These are phyloP conservation scores for Myathropa florea DNA, from an alignment of 2,888 invertebrate species.

Conservation along the genomic window DNA sequence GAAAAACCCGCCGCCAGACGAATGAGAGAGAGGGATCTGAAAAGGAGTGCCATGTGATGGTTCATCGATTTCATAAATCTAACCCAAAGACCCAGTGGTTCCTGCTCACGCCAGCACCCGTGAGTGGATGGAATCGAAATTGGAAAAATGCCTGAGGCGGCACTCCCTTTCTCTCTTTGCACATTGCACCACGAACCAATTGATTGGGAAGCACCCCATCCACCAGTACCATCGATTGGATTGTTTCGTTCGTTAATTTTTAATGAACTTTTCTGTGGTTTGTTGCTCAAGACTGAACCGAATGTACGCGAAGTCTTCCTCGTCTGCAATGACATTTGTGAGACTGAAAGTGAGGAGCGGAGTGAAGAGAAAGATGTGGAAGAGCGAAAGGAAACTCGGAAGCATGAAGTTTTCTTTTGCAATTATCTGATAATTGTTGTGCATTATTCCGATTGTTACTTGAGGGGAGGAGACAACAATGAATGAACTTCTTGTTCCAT, in stretches of 20 bases:
- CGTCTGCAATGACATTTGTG: background rate
- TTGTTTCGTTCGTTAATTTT: slow-evolving; percentile 56
- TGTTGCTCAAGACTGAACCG: slow-evolving; percentile 27
- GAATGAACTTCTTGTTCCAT: background rate
- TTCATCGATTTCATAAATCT: slow-evolving; percentile 43
- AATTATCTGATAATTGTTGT: slow-evolving; percentile 59
- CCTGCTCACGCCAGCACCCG: background rate
- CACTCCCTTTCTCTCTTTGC: slow-evolving; percentile 38
- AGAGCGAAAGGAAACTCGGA: slow-evolving; percentile 26
- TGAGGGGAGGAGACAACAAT: background rate
- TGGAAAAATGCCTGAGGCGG: slow-evolving; percentile 6
- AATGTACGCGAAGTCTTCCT: background rate
- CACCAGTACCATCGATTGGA: slow-evolving; percentile 33
- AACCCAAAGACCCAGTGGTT: slow-evolving; percentile 21
- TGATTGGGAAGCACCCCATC: slow-evolving; percentile 15
- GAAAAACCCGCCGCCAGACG: background rate
- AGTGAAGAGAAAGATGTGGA: no score
- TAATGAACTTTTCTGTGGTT: slow-evolving; percentile 44
- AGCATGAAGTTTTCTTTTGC: slow-evolving; percentile 41
- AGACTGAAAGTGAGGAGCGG: background rate
- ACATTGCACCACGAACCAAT: slow-evolving; percentile 16
- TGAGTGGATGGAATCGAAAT: background rate
- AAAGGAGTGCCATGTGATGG: slow-evolving; percentile 38
- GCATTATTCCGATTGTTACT: slow-evolving; percentile 22
- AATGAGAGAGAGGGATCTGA: background rate